Evolutionary conservation across 1,140 invertebrate genomes (phyloP), one percentile per base, ranked within the genome.

Genomic region (Bombus cullumanus): DNA sequence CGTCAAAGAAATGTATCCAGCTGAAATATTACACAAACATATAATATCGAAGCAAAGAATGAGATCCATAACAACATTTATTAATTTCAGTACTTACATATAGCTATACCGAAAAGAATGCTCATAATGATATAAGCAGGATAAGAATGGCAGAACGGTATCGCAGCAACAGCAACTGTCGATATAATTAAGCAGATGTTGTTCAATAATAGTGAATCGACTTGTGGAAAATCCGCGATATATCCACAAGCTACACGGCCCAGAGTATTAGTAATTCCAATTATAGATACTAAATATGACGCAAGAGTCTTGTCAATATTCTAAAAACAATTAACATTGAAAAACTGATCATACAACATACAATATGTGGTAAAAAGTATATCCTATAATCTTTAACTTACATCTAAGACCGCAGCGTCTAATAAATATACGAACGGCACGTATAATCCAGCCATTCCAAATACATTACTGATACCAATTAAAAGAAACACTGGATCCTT

Each of bases 1-100:
- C 59, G 99, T 99, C 66, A 99, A 95, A 1, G 98, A 99, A 90
- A 99, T 99, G 95, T 99, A 99, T 53, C 98, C 99, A 88, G 99
- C 98, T 99, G 95, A 87, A 97, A 96, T 87, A 92, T 86, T 86
- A 64, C 86, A 3, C 62, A 78, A 79, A 80, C 73, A 31, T 57
- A 62, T 34, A 34, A 57, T 84, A 34, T 43, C 10, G 9, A 18
- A 3, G 6, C n/a, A 12, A 64, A 10, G 2, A 31, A 22, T 2
- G 1, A 25, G 1, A 43, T 5, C 5, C 4, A n/a, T 10, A 8
- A 41, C 25, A 83, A 66, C 18, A 76, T 28, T 22, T 72, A 57
- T 31, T 1, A 68, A 76, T 71, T 31, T 18, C 9, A n/a, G 91
- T 95, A 97, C 98, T 97, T 96, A 99, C 98, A 98, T 82, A 99